phyloP scores from a whole-genome alignment of 1,140 invertebrate genomes.

The Diachasmimorpha longicaudata region DNA sequence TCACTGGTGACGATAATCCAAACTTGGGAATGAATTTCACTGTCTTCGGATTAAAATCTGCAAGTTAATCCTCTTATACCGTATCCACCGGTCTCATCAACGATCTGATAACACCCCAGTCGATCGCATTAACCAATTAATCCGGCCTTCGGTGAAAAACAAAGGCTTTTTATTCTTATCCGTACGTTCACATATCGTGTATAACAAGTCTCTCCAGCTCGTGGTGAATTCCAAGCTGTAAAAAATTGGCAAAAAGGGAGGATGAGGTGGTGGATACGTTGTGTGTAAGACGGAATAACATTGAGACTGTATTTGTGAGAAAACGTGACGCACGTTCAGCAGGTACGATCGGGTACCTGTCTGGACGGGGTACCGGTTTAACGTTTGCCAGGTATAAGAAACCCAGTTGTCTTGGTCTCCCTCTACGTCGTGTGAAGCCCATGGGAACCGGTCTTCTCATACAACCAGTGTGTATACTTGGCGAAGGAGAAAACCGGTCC shows the following conservation, averaged over 20 bases:
- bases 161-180: background rate
- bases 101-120: background rate
- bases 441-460: slow-evolving; percentile 18
- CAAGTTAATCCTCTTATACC: background rate
- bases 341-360: slow-evolving; percentile 11
- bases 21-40: background rate
- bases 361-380: slow-evolving; percentile 5
- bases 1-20: no score
- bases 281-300: background rate
- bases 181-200: background rate
- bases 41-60: background rate
- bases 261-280: background rate
- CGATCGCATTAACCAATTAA: background rate
- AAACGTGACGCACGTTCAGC: slow-evolving; percentile 11
- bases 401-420: background rate
- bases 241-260: background rate
- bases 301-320: background rate
- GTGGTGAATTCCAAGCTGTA: background rate
- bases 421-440: slow-evolving; percentile 4
- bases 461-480: background rate
- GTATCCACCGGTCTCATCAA: background rate
- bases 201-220: background rate
- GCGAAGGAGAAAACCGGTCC: slow-evolving; percentile 16
- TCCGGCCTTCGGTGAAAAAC: background rate
- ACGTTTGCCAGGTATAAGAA: slow-evolving; percentile 13